A percentile compares a stretch with the other conserved stretches of the same genome.
Conservation (phyloP, 2,888 invertebrate species). For the Salticus scenicus region DNA sequence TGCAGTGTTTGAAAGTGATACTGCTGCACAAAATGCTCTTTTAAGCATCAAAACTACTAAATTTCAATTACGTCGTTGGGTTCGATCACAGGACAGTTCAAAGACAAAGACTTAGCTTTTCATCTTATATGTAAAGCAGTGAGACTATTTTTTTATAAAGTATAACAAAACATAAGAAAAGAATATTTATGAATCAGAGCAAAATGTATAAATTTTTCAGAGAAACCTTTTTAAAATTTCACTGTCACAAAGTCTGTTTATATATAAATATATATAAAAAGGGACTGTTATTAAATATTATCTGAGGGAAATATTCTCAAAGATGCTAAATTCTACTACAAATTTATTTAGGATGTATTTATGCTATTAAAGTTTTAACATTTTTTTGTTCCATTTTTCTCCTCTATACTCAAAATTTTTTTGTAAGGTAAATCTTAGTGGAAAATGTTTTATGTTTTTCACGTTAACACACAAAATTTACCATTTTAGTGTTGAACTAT, state of each 20-base stretch:
- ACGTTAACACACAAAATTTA: no score
- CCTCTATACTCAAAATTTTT: no score
- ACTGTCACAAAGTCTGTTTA: constrained; percentile 37
- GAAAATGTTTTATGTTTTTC: no score
- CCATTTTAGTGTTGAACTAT: no score
- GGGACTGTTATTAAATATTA: no score
- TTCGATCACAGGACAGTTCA: constrained; percentile 53
- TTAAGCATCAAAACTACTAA: constrained; percentile 72
- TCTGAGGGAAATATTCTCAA: not conserved
- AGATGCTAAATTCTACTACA: not conserved
- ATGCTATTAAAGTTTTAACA: not conserved
- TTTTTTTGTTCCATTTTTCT: no score
- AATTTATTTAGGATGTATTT: not conserved
- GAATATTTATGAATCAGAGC: constrained; percentile 50
- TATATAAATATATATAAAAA: not conserved
- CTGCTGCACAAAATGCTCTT: constrained; percentile 72
- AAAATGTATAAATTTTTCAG: constrained; percentile 40
- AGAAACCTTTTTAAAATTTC: constrained; percentile 49
- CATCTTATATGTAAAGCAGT: constrained; percentile 37
- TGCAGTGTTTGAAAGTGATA: constrained; percentile 72
- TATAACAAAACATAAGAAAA: constrained; percentile 60
- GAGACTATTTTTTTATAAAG: constrained; percentile 64
- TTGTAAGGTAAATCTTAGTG: no score
- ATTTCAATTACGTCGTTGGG: constrained; percentile 71
- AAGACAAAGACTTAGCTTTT: constrained; percentile 22